Evolutionary conservation across 2,113 vertebrate species (phyloP), one percentile per base, ranked within the genome.

Genomic region (Antigone vipio): DNA sequence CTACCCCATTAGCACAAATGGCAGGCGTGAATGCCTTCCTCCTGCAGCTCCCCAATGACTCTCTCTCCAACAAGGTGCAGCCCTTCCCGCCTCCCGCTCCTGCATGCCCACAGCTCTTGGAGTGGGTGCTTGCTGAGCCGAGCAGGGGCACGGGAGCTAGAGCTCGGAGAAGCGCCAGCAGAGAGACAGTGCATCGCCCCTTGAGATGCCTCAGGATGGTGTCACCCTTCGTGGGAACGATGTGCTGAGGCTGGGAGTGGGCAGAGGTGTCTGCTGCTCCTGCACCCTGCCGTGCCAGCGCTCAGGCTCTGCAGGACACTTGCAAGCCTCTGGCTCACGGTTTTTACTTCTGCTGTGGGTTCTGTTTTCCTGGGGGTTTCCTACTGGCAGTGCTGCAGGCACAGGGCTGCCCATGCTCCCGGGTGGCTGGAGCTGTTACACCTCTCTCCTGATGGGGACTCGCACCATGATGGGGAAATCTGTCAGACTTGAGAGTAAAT

Each of bases 391-490:
- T 30, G 23, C 44, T 79, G 45, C 11, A 50, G 14, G 8, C 5
- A 5, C 34, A 76, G 6, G 7, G 15, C 21, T 83, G 29, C 12
- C 11, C 2, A 0, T 2, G 18, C 11, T 50, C 35, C 34, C 0
- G 0, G 12, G 3, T 6, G 15, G 12, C 45, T 74, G 38, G 24
- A 69, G 14, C 24, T 42, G 5, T 47, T 44, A 35, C 5, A 27
- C 4, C 7, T 59, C 38, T 69, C 53, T 60, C 21, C 10, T 15
- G 12, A 30, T 12, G 7, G 0, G 1, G 5, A n/a, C 26, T 38
- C 0, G 0, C 6, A 44, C 44, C 44, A 14, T 44, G 40, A 42
- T 44, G 44, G 14, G 13, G 44, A 85, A 67, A 67, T 44, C 18
- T 45, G 12, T 29, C 2, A 1, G 11, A 67, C 10, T 16, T 45